Conservation (phyloP, 1,140 invertebrate species). For the Leptonema lineaticorne region DNA sequence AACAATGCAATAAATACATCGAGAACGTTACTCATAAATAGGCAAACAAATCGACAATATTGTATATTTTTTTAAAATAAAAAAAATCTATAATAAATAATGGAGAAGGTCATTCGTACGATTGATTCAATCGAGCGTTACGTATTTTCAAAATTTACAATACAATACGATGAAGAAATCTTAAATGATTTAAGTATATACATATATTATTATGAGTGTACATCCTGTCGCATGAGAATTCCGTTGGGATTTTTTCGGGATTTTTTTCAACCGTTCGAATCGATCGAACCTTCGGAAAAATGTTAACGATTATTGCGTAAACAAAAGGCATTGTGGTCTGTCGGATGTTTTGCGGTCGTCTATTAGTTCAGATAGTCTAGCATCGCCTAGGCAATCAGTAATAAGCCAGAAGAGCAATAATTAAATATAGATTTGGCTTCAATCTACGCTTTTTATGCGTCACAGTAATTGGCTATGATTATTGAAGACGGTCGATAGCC, state of each 20-base stretch:
- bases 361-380: conserved; percentile 7
- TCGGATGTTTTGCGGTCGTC: conserved; percentile 3
- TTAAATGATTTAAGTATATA: too few relatives aligned
- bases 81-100: too few relatives aligned
- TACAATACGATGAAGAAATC: too few relatives aligned
- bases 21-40: too few relatives aligned
- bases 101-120: too few relatives aligned
- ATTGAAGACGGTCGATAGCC: conserved; percentile 35
- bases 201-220: too few relatives aligned
- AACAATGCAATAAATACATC: too few relatives aligned
- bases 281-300: neutral
- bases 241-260: neutral
- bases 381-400: conserved; percentile 27
- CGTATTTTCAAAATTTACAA: too few relatives aligned
- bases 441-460: conserved; percentile 38
- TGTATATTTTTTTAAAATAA: too few relatives aligned
- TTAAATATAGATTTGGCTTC: conserved; percentile 41
- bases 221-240: too few relatives aligned
- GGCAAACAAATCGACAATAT: too few relatives aligned
- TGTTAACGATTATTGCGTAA: neutral
- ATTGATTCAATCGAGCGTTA: too few relatives aligned
- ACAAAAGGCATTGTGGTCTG: neutral
- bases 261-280: neutral
- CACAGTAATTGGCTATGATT: conserved; percentile 39
- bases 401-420: conserved; percentile 32